Evolutionary conservation across 2,113 vertebrate genomes (phyloP).

Genomic region (Gallinago undulata): DNA sequence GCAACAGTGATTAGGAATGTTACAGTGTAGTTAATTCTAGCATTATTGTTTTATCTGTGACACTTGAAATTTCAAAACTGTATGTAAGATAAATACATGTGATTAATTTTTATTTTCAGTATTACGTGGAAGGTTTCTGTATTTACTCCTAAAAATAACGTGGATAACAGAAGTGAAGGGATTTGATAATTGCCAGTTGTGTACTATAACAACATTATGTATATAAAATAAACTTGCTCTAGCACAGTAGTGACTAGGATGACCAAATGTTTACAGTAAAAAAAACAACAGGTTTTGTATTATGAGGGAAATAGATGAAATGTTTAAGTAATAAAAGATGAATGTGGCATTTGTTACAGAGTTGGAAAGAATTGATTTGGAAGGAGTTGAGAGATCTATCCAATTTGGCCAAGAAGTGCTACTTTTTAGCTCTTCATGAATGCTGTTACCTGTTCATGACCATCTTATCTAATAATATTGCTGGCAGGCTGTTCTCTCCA

Average conservation of each 20-base stretch:
- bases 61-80: not conserved
- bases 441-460: not conserved
- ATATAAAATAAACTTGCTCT: not conserved
- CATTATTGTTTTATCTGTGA: not conserved
- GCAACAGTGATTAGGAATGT: not conserved
- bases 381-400: not conserved
- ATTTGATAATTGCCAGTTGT: not conserved
- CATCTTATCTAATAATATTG: not conserved
- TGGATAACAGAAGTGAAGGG: not conserved
- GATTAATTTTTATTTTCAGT: not conserved
- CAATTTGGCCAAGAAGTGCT: not conserved
- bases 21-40: not conserved
- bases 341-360: not conserved
- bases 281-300: not conserved
- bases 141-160: not conserved
- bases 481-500: not conserved
- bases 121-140: not conserved
- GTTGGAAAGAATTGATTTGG: not conserved
- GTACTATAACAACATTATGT: not conserved
- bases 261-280: not conserved
- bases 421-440: not conserved
- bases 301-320: not conserved
- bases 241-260: not conserved
- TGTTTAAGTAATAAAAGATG: not conserved
- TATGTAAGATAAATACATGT: not conserved